phyloP scores from a whole-genome alignment of 2,113 vertebrate genomes.

The Entosphenus tridentatus region DNA sequence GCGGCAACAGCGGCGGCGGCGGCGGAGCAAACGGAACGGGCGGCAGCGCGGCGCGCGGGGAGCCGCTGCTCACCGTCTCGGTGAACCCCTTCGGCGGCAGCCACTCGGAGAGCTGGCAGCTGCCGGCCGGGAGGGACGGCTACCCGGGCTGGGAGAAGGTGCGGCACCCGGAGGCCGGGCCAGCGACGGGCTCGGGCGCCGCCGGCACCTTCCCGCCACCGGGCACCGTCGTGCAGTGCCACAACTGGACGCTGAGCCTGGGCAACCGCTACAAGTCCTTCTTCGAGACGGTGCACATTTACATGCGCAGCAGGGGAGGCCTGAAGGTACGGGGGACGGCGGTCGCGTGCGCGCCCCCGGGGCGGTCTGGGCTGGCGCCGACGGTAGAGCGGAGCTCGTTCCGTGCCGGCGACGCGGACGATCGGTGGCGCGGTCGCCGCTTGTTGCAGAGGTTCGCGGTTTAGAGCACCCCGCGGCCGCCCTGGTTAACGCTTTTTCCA shows the following conservation, averaged over 20 bases:
- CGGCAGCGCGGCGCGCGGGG: constrained; percentile 42
- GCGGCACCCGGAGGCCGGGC: constrained; percentile 55
- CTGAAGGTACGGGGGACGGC: constrained; percentile 15
- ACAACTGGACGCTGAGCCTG: constrained; percentile 90
- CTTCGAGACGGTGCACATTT: constrained; percentile 97
- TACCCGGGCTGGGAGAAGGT: constrained; percentile 92
- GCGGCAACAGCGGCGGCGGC: background rate
- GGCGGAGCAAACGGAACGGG: background rate
- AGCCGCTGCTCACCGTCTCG: constrained; percentile 95
- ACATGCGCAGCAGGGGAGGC: constrained; percentile 86
- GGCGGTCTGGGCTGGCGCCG: no score
- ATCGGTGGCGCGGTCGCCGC: no score
- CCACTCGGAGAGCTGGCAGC: constrained; percentile 96
- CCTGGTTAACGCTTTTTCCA: no score
- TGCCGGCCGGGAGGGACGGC: constrained; percentile 86
- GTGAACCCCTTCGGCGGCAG: constrained; percentile 94
- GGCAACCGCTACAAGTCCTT: constrained; percentile 98
- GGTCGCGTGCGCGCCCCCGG: no score
- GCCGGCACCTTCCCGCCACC: background rate
- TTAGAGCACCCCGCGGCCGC: no score
- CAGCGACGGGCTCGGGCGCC: background rate
- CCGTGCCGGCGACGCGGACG: no score
- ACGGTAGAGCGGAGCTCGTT: no score
- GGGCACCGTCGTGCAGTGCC: constrained; percentile 38
- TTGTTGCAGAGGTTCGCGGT: no score